These are phyloP conservation scores for Apeira syringaria DNA, from an alignment of 2,888 invertebrate genomes.

Conservation along the genomic window DNA sequence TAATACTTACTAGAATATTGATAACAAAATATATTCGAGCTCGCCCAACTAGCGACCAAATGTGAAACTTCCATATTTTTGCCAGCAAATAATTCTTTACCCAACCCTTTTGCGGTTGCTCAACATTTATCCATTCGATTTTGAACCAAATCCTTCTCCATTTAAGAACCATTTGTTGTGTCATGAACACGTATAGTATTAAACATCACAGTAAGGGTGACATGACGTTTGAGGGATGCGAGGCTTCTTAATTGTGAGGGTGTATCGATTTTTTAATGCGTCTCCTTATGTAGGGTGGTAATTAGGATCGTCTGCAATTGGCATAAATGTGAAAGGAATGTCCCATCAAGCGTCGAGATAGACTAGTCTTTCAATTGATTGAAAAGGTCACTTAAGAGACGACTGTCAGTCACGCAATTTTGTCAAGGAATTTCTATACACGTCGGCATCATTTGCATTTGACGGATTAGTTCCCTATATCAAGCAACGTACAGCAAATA, in stretches of 20 bases:
- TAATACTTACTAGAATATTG: too few relatives aligned
- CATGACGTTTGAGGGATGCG: slow-evolving; percentile 75
- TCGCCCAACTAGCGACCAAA: slow-evolving; percentile 11
- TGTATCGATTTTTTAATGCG: slow-evolving; percentile 78
- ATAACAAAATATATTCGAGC: too few relatives aligned
- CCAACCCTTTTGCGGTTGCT: slow-evolving; percentile 26
- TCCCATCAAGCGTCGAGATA: too few relatives aligned
- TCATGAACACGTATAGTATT: slow-evolving; percentile 28
- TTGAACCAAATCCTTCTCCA: slow-evolving; percentile 34
- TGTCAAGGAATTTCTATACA: too few relatives aligned
- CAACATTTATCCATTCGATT: slow-evolving; percentile 28
- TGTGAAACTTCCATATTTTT: slow-evolving; percentile 19
- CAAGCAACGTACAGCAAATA: too few relatives aligned
- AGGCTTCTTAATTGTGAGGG: slow-evolving; percentile 74
- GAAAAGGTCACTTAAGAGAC: too few relatives aligned
- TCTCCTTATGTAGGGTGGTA: slow-evolving; percentile 36
- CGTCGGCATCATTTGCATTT: too few relatives aligned
- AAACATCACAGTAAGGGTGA: slow-evolving; percentile 32
- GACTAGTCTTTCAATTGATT: too few relatives aligned
- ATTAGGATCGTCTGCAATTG: slow-evolving; percentile 33
- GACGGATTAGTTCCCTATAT: too few relatives aligned
- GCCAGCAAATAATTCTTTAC: slow-evolving; percentile 31
- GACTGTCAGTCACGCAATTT: too few relatives aligned
- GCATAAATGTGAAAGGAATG: slow-evolving; percentile 16
- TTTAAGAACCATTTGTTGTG: slow-evolving; percentile 28